Conservation (phyloP, 2,797 vertebrate species). For the Gadopsis marmoratus region DNA sequence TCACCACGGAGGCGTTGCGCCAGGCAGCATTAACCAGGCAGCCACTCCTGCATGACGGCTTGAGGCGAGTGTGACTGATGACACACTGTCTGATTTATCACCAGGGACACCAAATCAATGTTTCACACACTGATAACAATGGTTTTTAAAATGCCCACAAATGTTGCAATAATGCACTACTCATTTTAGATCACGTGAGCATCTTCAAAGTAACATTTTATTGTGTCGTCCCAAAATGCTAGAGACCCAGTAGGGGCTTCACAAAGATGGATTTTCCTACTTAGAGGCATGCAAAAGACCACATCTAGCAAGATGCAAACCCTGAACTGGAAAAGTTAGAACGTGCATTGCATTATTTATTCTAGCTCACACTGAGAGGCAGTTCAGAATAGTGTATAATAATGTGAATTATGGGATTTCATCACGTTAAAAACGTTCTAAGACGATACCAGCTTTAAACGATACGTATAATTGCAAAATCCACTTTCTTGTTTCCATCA, state of each 20-base stretch:
- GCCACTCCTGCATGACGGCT: constrained; percentile 59
- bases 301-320: not conserved
- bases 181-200: constrained; percentile 8
- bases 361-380: not conserved
- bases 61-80: constrained; percentile 41
- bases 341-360: not conserved
- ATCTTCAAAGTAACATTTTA: constrained; percentile 13
- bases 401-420: not conserved
- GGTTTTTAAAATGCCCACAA: constrained; percentile 42
- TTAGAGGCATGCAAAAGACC: not conserved
- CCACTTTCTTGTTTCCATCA: not conserved
- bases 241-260: not conserved
- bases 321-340: not conserved
- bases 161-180: constrained; percentile 1
- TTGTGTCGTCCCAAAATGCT: not conserved
- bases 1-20: constrained; percentile 56
- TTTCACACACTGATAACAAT: constrained; percentile 22
- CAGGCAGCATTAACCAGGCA: constrained; percentile 53
- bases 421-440: not conserved
- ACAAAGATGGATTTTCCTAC: not conserved
- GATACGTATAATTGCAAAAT: not conserved
- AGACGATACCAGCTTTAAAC: not conserved
- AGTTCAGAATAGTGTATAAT: not conserved
- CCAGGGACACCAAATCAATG: constrained; percentile 30
- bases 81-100: constrained; percentile 44